Conservation (phyloP, 1,140 invertebrate genomes). For the Heliconius himera region DNA sequence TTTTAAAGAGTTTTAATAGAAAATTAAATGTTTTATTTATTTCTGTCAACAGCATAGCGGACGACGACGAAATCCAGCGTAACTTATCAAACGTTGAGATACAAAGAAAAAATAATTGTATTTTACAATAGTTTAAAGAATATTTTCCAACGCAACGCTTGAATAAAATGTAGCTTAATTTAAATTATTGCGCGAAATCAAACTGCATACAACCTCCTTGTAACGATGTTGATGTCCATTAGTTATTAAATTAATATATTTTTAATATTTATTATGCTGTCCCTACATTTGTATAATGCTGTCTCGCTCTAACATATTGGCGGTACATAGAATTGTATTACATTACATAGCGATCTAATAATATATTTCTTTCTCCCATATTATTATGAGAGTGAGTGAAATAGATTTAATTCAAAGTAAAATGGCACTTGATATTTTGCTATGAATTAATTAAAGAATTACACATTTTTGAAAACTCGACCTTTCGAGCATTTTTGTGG, state of each 20-base stretch:
- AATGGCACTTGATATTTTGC: no score
- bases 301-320: neutral
- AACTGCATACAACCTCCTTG: conserved; percentile 6
- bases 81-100: conserved; percentile 92
- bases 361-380: neutral
- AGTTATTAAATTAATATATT: conserved; percentile 24
- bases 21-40: neutral
- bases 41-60: conserved; percentile 89
- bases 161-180: conserved; percentile 26
- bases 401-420: neutral
- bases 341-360: no score
- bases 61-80: conserved; percentile 95
- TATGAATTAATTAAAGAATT: no score
- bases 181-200: conserved; percentile 21
- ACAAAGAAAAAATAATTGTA: conserved; percentile 93
- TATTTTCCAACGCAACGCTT: conserved; percentile 19
- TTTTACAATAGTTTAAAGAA: conserved; percentile 84
- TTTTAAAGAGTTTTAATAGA: no score
- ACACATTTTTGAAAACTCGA: no score
- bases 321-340: neutral
- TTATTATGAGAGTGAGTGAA: neutral
- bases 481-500: no score
- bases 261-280: conserved; percentile 14
- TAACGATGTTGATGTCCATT: conserved; percentile 28
- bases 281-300: neutral